These are phyloP conservation scores for Polypterus bichir DNA, from an alignment of 2,113 vertebrate species.

Conservation along the genomic window DNA sequence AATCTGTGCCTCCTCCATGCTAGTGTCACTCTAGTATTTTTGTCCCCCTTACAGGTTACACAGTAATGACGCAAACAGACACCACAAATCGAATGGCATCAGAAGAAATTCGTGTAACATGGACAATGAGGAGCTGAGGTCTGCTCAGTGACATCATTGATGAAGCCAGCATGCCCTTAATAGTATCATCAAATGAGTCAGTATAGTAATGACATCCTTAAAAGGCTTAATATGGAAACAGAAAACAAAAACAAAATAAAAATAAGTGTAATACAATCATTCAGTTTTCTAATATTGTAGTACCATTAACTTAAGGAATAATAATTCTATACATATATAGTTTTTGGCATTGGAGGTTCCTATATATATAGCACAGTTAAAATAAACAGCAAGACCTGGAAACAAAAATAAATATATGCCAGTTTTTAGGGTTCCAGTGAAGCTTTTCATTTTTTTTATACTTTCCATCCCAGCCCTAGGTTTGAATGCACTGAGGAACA, in stretches of 20 bases:
- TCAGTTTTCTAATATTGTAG: slow-evolving; percentile 42
- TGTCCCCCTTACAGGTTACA: too few species aligned
- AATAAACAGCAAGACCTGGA: slow-evolving; percentile 22
- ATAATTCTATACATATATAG: slow-evolving; percentile 22
- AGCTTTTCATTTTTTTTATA: slow-evolving; percentile 20
- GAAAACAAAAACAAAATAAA: slow-evolving; percentile 28
- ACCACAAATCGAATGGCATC: slow-evolving; percentile 1
- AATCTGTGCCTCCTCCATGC: too few species aligned
- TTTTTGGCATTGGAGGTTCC: slow-evolving; percentile 52
- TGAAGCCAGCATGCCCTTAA: slow-evolving; percentile 32
- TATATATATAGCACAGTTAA: slow-evolving; percentile 18
- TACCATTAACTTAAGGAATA: slow-evolving; percentile 31
- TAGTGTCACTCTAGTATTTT: too few species aligned
- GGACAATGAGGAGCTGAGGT: too few species aligned
- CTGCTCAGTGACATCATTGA: slow-evolving; percentile 15
- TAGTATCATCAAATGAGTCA: slow-evolving; percentile 9
- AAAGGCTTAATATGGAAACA: slow-evolving; percentile 26
- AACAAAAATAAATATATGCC: slow-evolving; percentile 27
- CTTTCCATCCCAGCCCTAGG: slow-evolving; percentile 51
- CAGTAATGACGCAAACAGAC: slow-evolving; percentile 3
- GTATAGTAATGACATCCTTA: slow-evolving; percentile 21
- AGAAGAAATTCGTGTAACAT: too few species aligned
- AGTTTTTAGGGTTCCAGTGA: slow-evolving; percentile 27
- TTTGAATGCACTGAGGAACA: slow-evolving; percentile 41
- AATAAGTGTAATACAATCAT: slow-evolving; percentile 56